These are phyloP conservation scores for Tetramorium simillimum DNA, from an alignment of 1,140 invertebrate species.

Conservation along the genomic window DNA sequence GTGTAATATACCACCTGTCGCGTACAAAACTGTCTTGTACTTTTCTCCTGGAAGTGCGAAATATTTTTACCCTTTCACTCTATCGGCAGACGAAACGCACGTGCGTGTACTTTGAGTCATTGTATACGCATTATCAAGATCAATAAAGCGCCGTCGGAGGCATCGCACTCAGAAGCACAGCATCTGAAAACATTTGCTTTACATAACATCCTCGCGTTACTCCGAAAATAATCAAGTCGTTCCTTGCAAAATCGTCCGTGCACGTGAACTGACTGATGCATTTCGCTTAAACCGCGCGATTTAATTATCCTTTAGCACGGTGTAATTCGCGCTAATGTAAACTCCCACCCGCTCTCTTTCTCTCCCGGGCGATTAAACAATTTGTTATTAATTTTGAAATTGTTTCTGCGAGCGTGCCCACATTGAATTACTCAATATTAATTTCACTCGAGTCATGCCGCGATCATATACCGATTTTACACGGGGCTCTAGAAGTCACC, in stretches of 20 bases:
- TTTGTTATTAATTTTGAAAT: slow-evolving; percentile 26
- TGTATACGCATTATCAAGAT: slow-evolving; percentile 49
- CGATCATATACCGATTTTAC: not conserved
- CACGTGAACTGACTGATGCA: not conserved
- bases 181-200: slow-evolving; percentile 49
- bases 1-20: slow-evolving; percentile 39
- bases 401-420: not conserved
- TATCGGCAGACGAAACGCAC: slow-evolving; percentile 24
- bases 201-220: slow-evolving; percentile 30
- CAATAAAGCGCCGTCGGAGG: slow-evolving; percentile 45
- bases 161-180: slow-evolving; percentile 2
- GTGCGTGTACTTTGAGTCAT: slow-evolving; percentile 46
- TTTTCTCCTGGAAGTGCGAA: not conserved
- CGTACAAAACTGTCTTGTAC: slow-evolving; percentile 42
- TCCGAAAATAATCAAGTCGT: slow-evolving; percentile 42
- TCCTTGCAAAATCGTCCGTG: not conserved
- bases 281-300: not conserved
- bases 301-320: slow-evolving; percentile 1
- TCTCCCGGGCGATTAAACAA: not conserved
- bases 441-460: not conserved
- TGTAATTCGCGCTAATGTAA: slow-evolving; percentile 16
- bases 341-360: not conserved
- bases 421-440: not conserved
- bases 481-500: not conserved
- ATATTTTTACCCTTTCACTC: slow-evolving; percentile 21